Percentiles rank a stretch among this genome's conserved stretches.
Evolutionary conservation across 2,888 invertebrate species (phyloP).

Genomic region (Zhuqinia jingwanae): DNA sequence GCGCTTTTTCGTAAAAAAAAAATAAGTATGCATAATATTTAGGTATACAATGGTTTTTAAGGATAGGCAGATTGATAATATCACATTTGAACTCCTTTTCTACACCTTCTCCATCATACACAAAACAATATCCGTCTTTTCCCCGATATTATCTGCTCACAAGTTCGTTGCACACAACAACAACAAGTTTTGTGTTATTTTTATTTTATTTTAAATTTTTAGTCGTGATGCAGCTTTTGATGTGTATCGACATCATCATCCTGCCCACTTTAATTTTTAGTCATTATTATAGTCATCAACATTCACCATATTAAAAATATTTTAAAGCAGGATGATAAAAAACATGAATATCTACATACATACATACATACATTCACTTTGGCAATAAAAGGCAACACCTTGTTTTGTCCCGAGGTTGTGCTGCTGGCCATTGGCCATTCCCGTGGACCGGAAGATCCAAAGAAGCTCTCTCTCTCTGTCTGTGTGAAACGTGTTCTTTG

Average conservation of each 20-base stretch:
- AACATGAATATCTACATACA: too few species aligned
- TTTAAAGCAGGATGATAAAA: too few species aligned
- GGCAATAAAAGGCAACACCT: constrained; percentile 32
- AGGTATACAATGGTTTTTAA: too few species aligned
- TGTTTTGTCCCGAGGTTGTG: constrained; percentile 17
- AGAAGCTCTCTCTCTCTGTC: too few species aligned
- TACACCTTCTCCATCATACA: background rate
- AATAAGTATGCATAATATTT: too few species aligned
- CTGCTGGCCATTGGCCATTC: background rate
- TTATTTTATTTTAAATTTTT: too few species aligned
- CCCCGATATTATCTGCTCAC: constrained; percentile 3
- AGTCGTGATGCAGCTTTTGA: constrained; percentile 26
- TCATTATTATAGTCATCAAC: background rate
- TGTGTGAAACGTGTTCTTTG: background rate
- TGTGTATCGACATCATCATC: constrained; percentile 22
- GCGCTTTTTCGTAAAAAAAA: too few species aligned
- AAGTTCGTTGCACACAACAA: background rate
- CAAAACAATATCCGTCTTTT: background rate
- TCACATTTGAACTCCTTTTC: background rate
- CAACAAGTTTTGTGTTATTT: too few species aligned
- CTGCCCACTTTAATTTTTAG: background rate
- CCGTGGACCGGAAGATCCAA: constrained; percentile 2
- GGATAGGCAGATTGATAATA: background rate
- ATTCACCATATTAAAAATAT: too few species aligned
- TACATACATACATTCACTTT: background rate